Base-by-base conservation (phyloP, 2,888 invertebrate species). In the Smittia aterrima region DNA sequence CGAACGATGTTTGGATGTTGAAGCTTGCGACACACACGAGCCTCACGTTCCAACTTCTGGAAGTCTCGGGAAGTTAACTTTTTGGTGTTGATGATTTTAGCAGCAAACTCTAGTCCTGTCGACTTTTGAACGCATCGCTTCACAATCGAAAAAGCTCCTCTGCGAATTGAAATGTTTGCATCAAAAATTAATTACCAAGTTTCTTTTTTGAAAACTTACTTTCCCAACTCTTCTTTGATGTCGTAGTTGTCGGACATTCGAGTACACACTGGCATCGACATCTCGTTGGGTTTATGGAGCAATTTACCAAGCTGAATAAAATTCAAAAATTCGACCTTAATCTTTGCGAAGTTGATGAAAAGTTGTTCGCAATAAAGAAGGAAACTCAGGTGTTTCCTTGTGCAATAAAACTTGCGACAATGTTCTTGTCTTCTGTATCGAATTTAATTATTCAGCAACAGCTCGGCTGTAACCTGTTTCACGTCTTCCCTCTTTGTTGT, bases 31-130 rank as follows among this genome's bases (percentile, higher is more conserved):
- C 97, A 98, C 87, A 98, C 98, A 84, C 97, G 88, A 75, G 96
- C 97, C 86, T 98, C 97, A 82, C 97, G 68, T 40, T 98, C 97
- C 84, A 98, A 87, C 84, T 98, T 98, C 86, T 96, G 96, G 83
- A 96, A 96, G 88, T 97, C 97, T 90, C 96, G 89, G 78, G 95
- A 90, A 75, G 96, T 95, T 79, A 98, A 88, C 86, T 96, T 97
- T 86, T 96, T 96, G 78, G 97, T 98, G 85, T 97, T 98, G 84
- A 98, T 98, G 79, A 98, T 97, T 90, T 98, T 98, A 80, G 97
- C 97, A 79, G 97, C 97, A 85, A 96, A 98, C 87, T 98, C 97
- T 83, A 92, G 88, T 79, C 93, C 93, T 76, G 95, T 93, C 73
- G 92, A 90, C 84, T 96, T 96, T 84, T 97, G 96, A 79, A 97